A percentile compares a stretch with the other conserved stretches of the same genome.
phyloP scores from a whole-genome alignment of 2,888 invertebrate genomes.

The Hipparchia sbordonii region DNA sequence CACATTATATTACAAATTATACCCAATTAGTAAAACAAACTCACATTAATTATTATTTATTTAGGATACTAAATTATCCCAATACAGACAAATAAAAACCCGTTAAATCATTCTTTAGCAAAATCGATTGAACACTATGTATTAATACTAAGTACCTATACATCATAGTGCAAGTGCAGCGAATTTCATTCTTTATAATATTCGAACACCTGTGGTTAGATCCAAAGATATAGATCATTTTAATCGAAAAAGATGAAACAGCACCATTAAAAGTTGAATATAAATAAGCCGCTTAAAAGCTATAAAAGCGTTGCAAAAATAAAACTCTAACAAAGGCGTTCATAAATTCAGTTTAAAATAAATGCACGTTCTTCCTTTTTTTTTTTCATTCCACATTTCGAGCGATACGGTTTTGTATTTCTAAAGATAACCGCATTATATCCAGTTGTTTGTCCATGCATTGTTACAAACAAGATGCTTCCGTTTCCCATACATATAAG shows the following conservation, averaged over 20 bases:
- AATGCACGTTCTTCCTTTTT: constrained; percentile 1
- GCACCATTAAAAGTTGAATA: constrained; percentile 11
- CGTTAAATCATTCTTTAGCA: too few species aligned
- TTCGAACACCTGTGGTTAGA: not conserved
- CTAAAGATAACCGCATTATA: constrained; percentile 24
- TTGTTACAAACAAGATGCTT: constrained; percentile 32
- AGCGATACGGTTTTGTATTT: constrained; percentile 19
- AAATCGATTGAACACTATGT: too few species aligned
- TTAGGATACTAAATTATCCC: too few species aligned
- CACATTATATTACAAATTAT: too few species aligned
- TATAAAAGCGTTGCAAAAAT: constrained; percentile 14
- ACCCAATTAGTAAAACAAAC: too few species aligned
- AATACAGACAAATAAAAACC: too few species aligned
- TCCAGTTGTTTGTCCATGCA: constrained; percentile 26
- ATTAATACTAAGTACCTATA: too few species aligned
- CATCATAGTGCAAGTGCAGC: too few species aligned
- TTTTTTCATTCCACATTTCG: constrained; percentile 10
- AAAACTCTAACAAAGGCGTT: not conserved
- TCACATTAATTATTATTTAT: too few species aligned
- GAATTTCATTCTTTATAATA: not conserved
- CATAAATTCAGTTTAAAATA: constrained; percentile 10
- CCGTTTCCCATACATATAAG: constrained; percentile 32
- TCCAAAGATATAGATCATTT: constrained; percentile 1
- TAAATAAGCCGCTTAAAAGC: constrained; percentile 27
- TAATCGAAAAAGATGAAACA: not conserved